These are phyloP conservation scores for Malacosoma neustria DNA, from an alignment of 2,888 invertebrate species.

Conservation along the genomic window DNA sequence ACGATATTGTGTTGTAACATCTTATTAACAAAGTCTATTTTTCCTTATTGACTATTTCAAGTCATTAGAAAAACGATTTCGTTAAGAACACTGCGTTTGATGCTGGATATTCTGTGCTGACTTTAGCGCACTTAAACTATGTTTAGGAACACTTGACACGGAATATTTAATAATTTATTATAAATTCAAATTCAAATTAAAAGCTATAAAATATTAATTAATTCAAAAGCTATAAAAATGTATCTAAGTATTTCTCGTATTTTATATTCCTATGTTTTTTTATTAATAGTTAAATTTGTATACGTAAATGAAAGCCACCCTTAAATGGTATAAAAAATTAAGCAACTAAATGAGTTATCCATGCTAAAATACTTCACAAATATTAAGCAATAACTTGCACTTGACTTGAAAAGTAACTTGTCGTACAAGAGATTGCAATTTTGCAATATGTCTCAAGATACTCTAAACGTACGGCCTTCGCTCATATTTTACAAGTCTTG, in stretches of 20 bases:
- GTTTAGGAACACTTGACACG: too few species aligned
- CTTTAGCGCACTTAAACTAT: too few species aligned
- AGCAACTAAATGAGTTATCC: not conserved
- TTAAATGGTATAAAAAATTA: too few species aligned
- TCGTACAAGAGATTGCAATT: constrained; percentile 37
- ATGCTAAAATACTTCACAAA: constrained; percentile 8
- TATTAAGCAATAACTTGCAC: constrained; percentile 20
- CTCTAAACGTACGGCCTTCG: constrained; percentile 26
- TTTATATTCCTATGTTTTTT: too few species aligned
- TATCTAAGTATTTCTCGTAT: too few species aligned
- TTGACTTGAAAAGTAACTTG: constrained; percentile 24
- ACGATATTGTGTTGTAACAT: constrained; percentile 23
- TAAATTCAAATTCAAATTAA: too few species aligned
- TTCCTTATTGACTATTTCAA: not conserved
- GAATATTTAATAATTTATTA: too few species aligned
- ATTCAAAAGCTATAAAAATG: too few species aligned
- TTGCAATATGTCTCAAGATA: constrained; percentile 39
- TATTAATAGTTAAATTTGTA: too few species aligned
- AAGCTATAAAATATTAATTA: too few species aligned
- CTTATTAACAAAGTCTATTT: constrained; percentile 14
- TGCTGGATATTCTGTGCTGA: not conserved
- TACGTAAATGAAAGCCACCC: too few species aligned
- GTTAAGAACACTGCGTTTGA: constrained; percentile 2
- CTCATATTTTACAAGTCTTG: constrained; percentile 10
- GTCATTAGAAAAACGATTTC: not conserved